Evolutionary conservation across 92 coral and sea anemone species (phyloP), one percentile per base, ranked within the genome.

Genomic region (Diadumene lineata): DNA sequence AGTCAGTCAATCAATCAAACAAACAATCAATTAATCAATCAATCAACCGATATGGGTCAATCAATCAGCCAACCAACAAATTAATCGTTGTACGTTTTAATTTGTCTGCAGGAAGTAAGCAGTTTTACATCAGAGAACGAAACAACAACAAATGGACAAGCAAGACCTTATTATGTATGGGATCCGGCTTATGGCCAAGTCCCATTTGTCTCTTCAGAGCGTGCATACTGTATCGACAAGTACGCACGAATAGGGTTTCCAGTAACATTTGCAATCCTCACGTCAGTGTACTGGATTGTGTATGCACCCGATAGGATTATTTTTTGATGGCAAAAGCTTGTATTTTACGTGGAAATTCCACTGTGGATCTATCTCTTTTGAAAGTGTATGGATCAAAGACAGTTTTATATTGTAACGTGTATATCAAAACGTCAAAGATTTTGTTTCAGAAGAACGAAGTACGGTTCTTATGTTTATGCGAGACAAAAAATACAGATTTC

Each of bases 281-380:
- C 85, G 51, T 91, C 92, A 22, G 74, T 87, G 18, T 91, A 91
- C 76, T 91, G 97, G 97, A 91, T 91, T 46, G 86, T 91, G 0
- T 91, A 91, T 61, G 97, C 97, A 61, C 97, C 97, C 4, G 97
- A 91, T 53, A 86, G 89, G 74, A 86, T 91, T 60, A 87, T 91
- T 31, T 91, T 91, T 83, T 91, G 72, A 69, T 27, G 27, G 8
- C 9, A 25, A 31, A 25, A 26, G 32, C 21, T 46, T 30, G 56
- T 46, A n/a, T 46, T 43, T 69, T 53, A 6, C 6, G 48, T 38
- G 13, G n/a, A n/a, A n/a, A n/a, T 4, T 38, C 6, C 48, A 38
- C 13, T 38, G 48, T 6, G 13, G 7, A 13, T 38, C 13, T 6
- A 38, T 4, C 6, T 38, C 7, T 13, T 4, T 38, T 6, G 48